Evolutionary conservation across 2,888 invertebrate species (phyloP).

Genomic region (Synergus japonicus): DNA sequence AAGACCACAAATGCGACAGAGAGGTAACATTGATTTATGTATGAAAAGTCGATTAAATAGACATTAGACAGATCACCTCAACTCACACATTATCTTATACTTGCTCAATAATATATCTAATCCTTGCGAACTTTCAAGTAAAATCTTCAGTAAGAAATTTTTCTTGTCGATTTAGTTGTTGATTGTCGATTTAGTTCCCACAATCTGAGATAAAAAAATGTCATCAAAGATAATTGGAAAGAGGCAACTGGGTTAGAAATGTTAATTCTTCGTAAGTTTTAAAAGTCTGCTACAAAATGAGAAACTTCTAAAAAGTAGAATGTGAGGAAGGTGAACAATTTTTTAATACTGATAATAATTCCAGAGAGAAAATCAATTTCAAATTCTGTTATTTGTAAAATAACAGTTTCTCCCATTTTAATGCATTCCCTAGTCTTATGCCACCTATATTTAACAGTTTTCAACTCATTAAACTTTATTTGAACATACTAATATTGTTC

Average conservation of each 20-base stretch:
- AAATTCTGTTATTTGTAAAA: neutral
- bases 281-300: neutral
- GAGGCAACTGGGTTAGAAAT: neutral
- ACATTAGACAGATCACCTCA: neutral
- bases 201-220: neutral
- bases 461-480: neutral
- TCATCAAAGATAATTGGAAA: neutral
- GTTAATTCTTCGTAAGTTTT: neutral
- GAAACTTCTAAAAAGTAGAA: neutral
- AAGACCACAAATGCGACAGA: constrained; percentile 26
- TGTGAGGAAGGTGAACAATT: neutral
- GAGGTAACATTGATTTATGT: constrained; percentile 9
- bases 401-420: neutral
- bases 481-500: neutral
- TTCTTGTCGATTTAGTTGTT: neutral
- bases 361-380: neutral
- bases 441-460: neutral
- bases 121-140: neutral
- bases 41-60: neutral
- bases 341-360: neutral
- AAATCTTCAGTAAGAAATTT: neutral
- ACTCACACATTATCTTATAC: neutral
- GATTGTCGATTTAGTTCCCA: constrained; percentile 21
- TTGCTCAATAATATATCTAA: neutral
- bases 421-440: neutral